Conservation (phyloP, 1,140 invertebrate genomes). For the Zaprionus kolodkinae region DNA sequence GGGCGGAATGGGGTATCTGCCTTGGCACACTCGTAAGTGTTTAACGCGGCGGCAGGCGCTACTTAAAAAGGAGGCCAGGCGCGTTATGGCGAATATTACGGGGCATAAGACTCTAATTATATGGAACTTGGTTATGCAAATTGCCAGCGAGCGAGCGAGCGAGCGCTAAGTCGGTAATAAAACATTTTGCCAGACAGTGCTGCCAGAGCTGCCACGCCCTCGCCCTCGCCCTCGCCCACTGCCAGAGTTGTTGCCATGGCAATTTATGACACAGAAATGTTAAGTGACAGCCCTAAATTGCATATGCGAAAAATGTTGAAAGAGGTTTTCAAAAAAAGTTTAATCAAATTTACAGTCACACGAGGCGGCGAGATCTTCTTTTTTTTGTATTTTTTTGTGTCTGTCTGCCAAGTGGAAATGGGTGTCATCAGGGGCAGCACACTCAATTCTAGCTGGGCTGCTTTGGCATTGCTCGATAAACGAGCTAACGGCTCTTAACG, state of each 20-base stretch:
- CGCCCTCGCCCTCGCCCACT: background rate
- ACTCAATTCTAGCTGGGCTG: constrained; percentile 19
- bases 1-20: background rate
- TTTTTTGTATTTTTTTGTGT: no score
- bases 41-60: background rate
- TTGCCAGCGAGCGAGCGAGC: constrained; percentile 36
- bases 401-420: constrained; percentile 37
- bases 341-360: constrained; percentile 66
- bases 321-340: constrained; percentile 53
- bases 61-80: constrained; percentile 19
- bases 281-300: constrained; percentile 40
- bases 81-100: constrained; percentile 26
- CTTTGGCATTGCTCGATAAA: constrained; percentile 23
- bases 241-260: background rate
- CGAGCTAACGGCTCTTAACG: constrained; percentile 62
- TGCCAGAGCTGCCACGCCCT: no score
- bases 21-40: background rate
- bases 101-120: constrained; percentile 48
- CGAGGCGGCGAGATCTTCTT: background rate
- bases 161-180: constrained; percentile 38
- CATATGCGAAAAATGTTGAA: constrained; percentile 12
- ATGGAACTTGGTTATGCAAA: constrained; percentile 46
- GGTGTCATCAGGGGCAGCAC: constrained; percentile 7
- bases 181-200: constrained; percentile 27
- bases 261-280: constrained; percentile 44